These are phyloP conservation scores for Apaloderma vittatum DNA, from an alignment of 2,113 vertebrate species.

Conservation along the genomic window DNA sequence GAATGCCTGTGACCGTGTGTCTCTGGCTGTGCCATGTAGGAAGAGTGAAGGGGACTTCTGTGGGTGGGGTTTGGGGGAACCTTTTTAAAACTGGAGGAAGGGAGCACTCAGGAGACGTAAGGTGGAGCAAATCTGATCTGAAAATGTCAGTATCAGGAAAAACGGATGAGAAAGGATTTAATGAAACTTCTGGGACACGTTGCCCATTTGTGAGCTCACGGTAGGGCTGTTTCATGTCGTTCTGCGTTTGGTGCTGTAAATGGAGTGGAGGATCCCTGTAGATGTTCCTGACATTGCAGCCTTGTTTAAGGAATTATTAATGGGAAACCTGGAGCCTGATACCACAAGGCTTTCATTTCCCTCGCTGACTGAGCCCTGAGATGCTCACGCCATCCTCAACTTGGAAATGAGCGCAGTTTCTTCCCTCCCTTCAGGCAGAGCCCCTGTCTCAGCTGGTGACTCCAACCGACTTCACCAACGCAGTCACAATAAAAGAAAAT, in stretches of 20 bases:
- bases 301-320: background rate
- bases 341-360: background rate
- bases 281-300: accelerated
- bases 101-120: background rate
- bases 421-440: conserved; percentile 74
- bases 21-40: background rate
- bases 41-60: background rate
- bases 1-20: too few relatives aligned
- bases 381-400: background rate
- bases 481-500: conserved; percentile 82
- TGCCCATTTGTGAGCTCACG: background rate
- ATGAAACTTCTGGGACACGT: background rate
- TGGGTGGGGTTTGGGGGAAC: background rate
- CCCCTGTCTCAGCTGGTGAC: conserved; percentile 90
- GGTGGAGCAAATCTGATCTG: background rate
- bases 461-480: conserved; percentile 78
- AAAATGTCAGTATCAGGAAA: background rate
- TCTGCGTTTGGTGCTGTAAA: background rate
- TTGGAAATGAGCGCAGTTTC: background rate
- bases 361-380: accelerated
- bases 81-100: background rate
- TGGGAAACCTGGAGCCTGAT: background rate
- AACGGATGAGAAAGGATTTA: background rate
- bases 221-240: background rate
- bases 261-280: background rate